These are phyloP conservation scores for Leptinotarsa peninsularis DNA, from an alignment of 2,888 invertebrate genomes.

Conservation along the genomic window DNA sequence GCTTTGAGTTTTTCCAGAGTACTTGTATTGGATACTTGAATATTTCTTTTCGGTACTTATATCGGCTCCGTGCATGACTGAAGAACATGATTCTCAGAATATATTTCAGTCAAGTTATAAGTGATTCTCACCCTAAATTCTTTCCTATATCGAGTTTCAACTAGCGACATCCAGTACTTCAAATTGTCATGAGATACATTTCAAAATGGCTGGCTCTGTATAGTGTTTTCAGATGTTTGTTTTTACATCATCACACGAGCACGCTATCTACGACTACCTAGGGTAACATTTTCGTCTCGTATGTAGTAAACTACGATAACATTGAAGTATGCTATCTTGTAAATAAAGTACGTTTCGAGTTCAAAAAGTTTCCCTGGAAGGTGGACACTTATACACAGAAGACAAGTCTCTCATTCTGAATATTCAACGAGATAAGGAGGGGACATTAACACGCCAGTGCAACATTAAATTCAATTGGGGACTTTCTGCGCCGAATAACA, in stretches of 20 bases:
- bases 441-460: background rate
- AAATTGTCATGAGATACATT: background rate
- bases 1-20: too few species aligned
- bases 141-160: too few species aligned
- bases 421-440: constrained; percentile 15
- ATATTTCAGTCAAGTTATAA: too few species aligned
- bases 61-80: too few species aligned
- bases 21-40: too few species aligned
- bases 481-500: constrained; percentile 15
- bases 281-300: constrained; percentile 25
- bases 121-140: too few species aligned
- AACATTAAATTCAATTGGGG: constrained; percentile 22
- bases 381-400: background rate
- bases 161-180: background rate
- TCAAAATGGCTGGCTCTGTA: background rate
- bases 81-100: too few species aligned
- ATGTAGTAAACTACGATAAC: background rate
- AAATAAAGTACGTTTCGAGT: background rate
- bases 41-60: too few species aligned
- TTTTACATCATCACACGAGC: background rate
- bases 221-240: background rate
- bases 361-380: background rate
- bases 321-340: constrained; percentile 1
- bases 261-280: background rate
- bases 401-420: constrained; percentile 4